Percentiles rank a stretch among this genome's conserved stretches.
Evolutionary conservation across 1,140 invertebrate genomes (phyloP).

Genomic region (Cyrtorhinus lividipennis): DNA sequence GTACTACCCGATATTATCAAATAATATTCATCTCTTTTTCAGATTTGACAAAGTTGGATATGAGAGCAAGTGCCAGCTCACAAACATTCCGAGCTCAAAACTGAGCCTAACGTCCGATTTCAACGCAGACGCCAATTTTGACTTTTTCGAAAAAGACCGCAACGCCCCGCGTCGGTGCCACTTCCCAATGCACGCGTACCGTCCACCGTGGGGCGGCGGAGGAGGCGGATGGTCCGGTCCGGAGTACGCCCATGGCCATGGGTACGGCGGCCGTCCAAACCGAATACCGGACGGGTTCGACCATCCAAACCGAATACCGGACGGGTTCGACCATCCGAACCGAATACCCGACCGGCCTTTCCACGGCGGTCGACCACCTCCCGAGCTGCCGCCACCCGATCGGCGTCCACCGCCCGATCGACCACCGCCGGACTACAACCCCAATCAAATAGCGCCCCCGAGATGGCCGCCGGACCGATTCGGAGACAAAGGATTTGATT

Average conservation of each 20-base stretch:
- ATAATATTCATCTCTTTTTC: no score
- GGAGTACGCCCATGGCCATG: not conserved
- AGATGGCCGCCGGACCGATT: not conserved
- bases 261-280: not conserved
- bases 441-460: conserved; percentile 2
- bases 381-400: not conserved
- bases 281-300: not conserved
- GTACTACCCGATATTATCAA: no score
- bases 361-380: not conserved
- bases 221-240: conserved; percentile 2
- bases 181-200: not conserved
- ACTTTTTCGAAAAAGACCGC: conserved; percentile 55
- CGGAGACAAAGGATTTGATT: conserved; percentile 9
- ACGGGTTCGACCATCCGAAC: not conserved
- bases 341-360: not conserved
- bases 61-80: conserved; percentile 51
- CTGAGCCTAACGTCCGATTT: conserved; percentile 46
- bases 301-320: not conserved
- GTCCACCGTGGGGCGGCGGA: conserved; percentile 5
- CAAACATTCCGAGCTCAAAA: conserved; percentile 45
- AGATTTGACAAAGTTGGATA: conserved; percentile 23
- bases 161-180: conserved; percentile 24
- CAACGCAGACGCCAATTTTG: conserved; percentile 49
- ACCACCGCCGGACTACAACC: conserved; percentile 2
- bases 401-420: not conserved